These are phyloP conservation scores for Himantopus leucocephalus DNA, from an alignment of 2,113 vertebrate genomes.

Conservation along the genomic window DNA sequence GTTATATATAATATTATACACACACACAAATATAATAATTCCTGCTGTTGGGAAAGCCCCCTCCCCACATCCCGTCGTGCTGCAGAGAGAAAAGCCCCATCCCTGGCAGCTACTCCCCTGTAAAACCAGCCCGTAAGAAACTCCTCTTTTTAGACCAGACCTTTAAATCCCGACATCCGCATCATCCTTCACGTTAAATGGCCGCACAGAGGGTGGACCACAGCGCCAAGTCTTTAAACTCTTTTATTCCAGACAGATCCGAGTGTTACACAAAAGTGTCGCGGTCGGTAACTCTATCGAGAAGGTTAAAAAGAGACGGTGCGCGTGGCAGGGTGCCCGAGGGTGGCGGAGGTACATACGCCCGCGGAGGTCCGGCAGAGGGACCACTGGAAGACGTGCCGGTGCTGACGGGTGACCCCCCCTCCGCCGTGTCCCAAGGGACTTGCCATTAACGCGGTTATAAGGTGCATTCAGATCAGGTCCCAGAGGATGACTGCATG, in stretches of 20 bases:
- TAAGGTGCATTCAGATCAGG: not conserved
- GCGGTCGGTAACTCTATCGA: not conserved
- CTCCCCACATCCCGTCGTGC: rapidly evolving
- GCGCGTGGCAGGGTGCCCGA: not conserved
- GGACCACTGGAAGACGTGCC: slow-evolving; percentile 2
- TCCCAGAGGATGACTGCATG: not conserved
- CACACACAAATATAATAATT: not conserved
- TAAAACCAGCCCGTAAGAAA: rapidly evolving
- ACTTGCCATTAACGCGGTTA: not conserved
- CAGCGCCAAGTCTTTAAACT: not conserved
- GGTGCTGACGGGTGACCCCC: not conserved
- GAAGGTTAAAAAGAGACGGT: slow-evolving; percentile 58
- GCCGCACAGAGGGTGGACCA: rapidly evolving
- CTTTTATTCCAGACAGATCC: slow-evolving; percentile 68
- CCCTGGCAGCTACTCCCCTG: not conserved
- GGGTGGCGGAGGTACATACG: not conserved
- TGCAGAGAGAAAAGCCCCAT: not conserved
- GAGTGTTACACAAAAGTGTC: slow-evolving; percentile 34
- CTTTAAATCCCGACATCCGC: rapidly evolving
- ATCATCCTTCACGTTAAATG: rapidly evolving
- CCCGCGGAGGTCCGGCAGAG: not conserved
- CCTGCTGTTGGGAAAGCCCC: not conserved
- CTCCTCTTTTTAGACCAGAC: rapidly evolving
- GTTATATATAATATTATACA: not conserved
- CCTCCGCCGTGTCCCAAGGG: rapidly evolving